Conservation (phyloP, 2,113 vertebrate genomes). For the Neopipo cinnamomea region DNA sequence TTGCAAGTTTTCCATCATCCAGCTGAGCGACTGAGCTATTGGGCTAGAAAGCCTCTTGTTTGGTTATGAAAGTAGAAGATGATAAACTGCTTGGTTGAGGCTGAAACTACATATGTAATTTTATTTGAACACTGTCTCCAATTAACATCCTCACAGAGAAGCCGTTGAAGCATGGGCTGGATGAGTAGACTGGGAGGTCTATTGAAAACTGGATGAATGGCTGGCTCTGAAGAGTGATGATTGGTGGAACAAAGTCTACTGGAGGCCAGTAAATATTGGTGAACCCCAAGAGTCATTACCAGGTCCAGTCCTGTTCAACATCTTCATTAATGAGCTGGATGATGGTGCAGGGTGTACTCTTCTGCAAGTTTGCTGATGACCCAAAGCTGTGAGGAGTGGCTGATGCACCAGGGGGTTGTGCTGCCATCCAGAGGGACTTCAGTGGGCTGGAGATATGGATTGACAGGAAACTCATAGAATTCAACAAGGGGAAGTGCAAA, state of each 20-base stretch:
- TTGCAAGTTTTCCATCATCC: not conserved
- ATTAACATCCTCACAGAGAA: not conserved
- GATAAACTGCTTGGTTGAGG: not conserved
- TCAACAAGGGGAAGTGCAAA: not conserved
- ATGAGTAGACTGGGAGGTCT: rapidly evolving
- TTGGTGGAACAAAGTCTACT: not conserved
- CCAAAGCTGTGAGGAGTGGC: not conserved
- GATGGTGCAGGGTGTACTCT: not conserved
- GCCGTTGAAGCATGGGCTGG: not conserved
- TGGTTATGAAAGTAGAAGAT: not conserved
- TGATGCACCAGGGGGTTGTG: rapidly evolving
- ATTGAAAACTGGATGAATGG: not conserved
- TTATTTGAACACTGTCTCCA: not conserved
- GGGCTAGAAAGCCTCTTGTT: not conserved
- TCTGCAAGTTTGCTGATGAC: not conserved
- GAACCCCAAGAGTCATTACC: not conserved
- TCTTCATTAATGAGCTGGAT: not conserved
- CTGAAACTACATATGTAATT: not conserved
- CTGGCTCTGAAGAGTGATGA: not conserved
- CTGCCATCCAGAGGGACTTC: not conserved
- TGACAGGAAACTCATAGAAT: not conserved
- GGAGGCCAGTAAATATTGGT: not conserved
- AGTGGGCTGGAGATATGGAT: not conserved
- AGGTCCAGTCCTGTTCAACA: not conserved
- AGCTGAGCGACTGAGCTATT: rapidly evolving